phyloP scores from a whole-genome alignment of 2,888 invertebrate species.

The Stenodera caucasica region DNA sequence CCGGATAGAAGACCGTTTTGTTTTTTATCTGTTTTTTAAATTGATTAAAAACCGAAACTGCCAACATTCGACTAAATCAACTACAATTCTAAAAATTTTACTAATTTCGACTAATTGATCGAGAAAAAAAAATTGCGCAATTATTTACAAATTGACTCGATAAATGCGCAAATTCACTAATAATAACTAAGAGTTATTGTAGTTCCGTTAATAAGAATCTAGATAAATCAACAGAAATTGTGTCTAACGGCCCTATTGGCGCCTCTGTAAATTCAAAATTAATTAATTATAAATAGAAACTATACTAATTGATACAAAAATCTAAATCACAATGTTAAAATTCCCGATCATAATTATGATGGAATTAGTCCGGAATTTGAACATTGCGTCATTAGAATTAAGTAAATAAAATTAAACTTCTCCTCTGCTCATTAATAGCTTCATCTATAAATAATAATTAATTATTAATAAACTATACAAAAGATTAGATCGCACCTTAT shows the following conservation, averaged over 20 bases:
- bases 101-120: neutral
- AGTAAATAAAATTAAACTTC: neutral
- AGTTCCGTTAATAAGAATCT: neutral
- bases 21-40: no score
- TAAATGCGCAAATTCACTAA: neutral
- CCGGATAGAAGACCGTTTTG: no score
- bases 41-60: conserved; percentile 36
- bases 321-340: neutral
- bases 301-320: neutral
- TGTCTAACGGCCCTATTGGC: neutral
- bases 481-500: conserved; percentile 54
- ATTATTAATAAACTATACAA: conserved; percentile 39
- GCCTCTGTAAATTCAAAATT: neutral
- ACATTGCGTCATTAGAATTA: neutral
- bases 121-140: neutral
- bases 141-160: neutral
- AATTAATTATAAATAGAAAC: neutral
- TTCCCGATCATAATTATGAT: no score
- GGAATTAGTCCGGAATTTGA: neutral
- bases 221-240: conserved; percentile 11
- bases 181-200: neutral
- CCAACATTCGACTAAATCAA: conserved; percentile 45
- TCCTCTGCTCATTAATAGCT: conserved; percentile 10
- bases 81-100: conserved; percentile 15
- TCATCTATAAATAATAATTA: neutral